Conservation (phyloP, 2,113 vertebrate genomes). For the Thalassoma bifasciatum region DNA sequence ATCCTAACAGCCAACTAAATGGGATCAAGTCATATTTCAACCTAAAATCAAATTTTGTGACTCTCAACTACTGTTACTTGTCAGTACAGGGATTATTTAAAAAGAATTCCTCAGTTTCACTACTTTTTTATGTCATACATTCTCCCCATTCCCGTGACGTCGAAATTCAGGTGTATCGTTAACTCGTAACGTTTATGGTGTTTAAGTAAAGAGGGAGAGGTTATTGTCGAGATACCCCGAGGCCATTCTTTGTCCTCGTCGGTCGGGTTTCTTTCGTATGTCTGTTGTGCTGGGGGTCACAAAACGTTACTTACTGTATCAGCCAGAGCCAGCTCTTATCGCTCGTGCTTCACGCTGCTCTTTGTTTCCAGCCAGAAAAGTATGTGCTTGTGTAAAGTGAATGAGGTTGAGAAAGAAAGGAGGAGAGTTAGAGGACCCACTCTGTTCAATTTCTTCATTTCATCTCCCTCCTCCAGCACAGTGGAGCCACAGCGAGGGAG, state of each 20-base stretch:
- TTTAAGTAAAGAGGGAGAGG: no score
- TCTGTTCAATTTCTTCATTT: conserved; percentile 71
- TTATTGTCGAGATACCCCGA: no score
- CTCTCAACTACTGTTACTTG: background rate
- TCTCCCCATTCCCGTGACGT: no score
- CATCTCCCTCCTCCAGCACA: conserved; percentile 71
- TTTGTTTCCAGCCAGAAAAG: conserved; percentile 77
- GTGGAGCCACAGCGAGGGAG: conserved; percentile 72
- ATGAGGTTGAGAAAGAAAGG: conserved; percentile 37
- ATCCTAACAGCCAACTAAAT: background rate
- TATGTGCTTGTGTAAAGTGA: conserved; percentile 53
- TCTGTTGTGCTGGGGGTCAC: no score
- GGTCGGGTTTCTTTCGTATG: no score
- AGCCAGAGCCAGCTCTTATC: conserved; percentile 49
- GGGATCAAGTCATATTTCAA: background rate
- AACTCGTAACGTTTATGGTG: no score
- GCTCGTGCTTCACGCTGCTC: conserved; percentile 45
- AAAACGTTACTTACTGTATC: no score
- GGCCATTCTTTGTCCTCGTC: no score
- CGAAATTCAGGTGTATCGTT: no score
- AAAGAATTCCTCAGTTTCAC: no score
- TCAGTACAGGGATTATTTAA: background rate
- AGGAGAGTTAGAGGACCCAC: conserved; percentile 32
- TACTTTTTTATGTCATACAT: no score
- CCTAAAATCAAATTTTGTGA: background rate